Conservation (phyloP, 2,113 vertebrate genomes). For the Chamaea fasciata region DNA sequence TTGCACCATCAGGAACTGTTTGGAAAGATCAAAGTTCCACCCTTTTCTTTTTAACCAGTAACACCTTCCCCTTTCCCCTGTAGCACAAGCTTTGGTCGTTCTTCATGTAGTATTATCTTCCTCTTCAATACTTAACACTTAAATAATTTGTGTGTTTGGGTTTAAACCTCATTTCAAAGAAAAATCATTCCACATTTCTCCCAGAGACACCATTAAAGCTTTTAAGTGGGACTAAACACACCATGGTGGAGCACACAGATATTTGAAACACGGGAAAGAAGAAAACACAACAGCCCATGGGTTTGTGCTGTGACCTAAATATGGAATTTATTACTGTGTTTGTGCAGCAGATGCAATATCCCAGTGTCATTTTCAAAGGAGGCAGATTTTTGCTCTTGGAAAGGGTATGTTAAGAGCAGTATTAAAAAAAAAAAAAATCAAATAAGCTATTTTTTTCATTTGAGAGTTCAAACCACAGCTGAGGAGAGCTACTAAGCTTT, state of each 20-base stretch:
- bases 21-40: background rate
- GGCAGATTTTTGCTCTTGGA: constrained; percentile 9
- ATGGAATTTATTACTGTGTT: constrained; percentile 38
- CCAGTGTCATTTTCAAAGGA: constrained; percentile 48
- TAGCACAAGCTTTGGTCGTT: background rate
- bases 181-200: background rate
- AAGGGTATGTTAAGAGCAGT: constrained; percentile 21
- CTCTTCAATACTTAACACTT: background rate
- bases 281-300: background rate
- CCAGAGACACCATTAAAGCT: background rate
- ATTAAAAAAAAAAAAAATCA: background rate
- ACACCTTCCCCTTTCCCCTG: background rate
- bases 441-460: background rate
- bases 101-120: background rate
- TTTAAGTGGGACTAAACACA: background rate
- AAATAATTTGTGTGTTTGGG: background rate
- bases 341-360: constrained; percentile 33
- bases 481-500: background rate
- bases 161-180: background rate
- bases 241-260: background rate
- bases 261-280: background rate
- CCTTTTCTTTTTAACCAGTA: background rate
- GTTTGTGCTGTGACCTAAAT: background rate
- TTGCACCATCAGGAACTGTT: background rate
- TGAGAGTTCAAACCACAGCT: background rate